phyloP scores from a whole-genome alignment of 2,888 invertebrate genomes.

The Chrysodeixis includens region DNA sequence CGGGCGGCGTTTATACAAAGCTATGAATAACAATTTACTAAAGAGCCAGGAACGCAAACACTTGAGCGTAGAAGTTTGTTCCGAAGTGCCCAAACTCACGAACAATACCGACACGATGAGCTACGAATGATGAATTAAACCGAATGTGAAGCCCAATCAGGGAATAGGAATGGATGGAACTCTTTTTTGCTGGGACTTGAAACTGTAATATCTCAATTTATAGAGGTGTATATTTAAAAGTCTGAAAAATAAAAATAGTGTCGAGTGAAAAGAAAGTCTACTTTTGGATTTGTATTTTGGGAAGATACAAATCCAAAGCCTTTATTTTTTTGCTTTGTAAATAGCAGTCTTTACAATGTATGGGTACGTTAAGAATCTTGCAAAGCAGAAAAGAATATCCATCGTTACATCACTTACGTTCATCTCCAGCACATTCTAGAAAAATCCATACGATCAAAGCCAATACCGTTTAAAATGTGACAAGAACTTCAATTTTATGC shows the following conservation, averaged over 20 bases:
- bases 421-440: not conserved
- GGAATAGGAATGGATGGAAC: constrained; percentile 31
- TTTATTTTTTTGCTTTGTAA: too few species aligned
- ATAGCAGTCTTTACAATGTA: too few species aligned
- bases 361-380: not conserved
- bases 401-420: not conserved
- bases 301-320: too few species aligned
- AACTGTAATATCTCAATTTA: not conserved
- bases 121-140: constrained; percentile 71
- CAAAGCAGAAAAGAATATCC: not conserved
- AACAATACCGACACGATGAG: constrained; percentile 83
- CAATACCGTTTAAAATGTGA: not conserved
- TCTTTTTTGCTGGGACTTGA: not conserved
- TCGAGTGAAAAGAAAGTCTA: too few species aligned
- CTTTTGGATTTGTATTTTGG: too few species aligned
- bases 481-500: constrained; percentile 21
- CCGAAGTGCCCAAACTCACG: constrained; percentile 85
- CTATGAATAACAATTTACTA: constrained; percentile 89
- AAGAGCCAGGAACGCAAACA: constrained; percentile 86
- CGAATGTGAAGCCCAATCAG: constrained; percentile 58
- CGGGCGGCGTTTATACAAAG: constrained; percentile 83
- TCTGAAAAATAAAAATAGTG: not conserved
- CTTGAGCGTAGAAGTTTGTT: constrained; percentile 86
- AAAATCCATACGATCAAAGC: not conserved
- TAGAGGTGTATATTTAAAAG: not conserved